A percentile compares a stretch with the other conserved stretches of the same genome.
phyloP scores from a whole-genome alignment of 2,888 invertebrate species.

The Chalcosyrphus nemorum region DNA sequence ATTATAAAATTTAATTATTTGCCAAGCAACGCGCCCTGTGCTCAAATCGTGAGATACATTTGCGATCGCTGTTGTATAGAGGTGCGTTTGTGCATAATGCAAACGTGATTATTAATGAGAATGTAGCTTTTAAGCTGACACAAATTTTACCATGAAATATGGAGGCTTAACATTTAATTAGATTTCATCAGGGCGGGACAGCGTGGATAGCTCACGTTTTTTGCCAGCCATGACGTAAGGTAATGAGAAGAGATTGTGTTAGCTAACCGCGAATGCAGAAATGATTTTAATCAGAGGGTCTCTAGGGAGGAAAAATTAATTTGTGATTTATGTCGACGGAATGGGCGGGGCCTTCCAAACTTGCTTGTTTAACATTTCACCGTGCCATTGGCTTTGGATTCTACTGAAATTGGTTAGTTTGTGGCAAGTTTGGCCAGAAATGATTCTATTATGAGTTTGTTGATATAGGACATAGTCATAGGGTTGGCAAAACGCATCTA shows the following conservation, averaged over 20 bases:
- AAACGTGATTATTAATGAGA: conserved; percentile 67
- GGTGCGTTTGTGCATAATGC: conserved; percentile 2
- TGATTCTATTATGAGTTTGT: too few relatives aligned
- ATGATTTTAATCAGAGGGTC: not conserved
- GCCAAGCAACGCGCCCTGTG: conserved; percentile 22
- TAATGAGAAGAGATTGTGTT: not conserved
- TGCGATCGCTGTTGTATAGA: not conserved
- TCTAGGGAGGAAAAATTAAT: not conserved
- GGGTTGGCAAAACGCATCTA: too few relatives aligned
- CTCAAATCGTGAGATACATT: not conserved
- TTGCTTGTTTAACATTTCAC: not conserved
- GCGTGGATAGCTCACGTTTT: not conserved
- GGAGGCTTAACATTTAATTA: conserved; percentile 64
- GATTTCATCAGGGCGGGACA: conserved; percentile 45
- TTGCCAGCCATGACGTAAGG: conserved; percentile 6
- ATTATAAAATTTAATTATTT: conserved; percentile 69
- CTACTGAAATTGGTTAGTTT: not conserved
- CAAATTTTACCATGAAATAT: conserved; percentile 57
- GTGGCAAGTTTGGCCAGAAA: too few relatives aligned
- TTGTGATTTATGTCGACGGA: not conserved
- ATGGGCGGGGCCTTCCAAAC: not conserved
- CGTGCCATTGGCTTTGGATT: not conserved
- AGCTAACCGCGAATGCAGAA: not conserved
- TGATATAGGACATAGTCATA: too few relatives aligned
- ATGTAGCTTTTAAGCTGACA: conserved; percentile 45